A percentile compares a stretch with the other conserved stretches of the same genome.
phyloP scores from a whole-genome alignment of 1,140 invertebrate genomes.

The Stegodyphus dumicola region DNA sequence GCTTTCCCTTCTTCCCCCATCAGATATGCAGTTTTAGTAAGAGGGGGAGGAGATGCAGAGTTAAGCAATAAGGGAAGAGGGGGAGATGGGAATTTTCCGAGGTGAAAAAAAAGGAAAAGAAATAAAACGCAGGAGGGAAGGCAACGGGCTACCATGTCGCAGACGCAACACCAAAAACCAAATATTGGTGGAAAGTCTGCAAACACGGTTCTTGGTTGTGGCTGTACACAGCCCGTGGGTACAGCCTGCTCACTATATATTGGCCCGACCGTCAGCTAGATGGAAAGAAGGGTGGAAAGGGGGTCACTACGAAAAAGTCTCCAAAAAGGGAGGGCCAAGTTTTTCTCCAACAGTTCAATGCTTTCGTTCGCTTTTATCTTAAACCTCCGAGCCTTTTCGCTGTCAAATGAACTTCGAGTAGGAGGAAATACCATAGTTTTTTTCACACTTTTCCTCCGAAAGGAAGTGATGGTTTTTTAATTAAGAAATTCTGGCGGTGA shows the following conservation, averaged over 20 bases:
- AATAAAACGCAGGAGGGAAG: constrained; percentile 19
- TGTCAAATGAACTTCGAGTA: constrained; percentile 49
- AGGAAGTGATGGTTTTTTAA: constrained; percentile 61
- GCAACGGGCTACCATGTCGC: constrained; percentile 21
- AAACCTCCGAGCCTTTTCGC: constrained; percentile 23
- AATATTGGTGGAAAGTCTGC: constrained; percentile 59
- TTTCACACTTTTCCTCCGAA: not conserved
- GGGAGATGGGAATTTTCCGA: constrained; percentile 36
- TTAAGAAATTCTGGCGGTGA: constrained; percentile 44
- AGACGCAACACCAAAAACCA: constrained; percentile 59
- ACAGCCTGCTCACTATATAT: constrained; percentile 40
- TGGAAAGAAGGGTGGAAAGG: not conserved
- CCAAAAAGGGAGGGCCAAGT: constrained; percentile 23
- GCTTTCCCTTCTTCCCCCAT: not conserved
- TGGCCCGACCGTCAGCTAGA: constrained; percentile 51
- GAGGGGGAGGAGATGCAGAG: constrained; percentile 18
- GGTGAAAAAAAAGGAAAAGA: constrained; percentile 31
- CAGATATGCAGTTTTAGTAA: not conserved
- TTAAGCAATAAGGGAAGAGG: constrained; percentile 53
- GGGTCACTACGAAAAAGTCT: constrained; percentile 30
- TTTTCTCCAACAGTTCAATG: constrained; percentile 48
- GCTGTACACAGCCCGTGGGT: constrained; percentile 59
- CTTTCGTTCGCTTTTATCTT: constrained; percentile 50
- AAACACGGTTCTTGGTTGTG: constrained; percentile 61
- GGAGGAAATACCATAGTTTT: not conserved